Evolutionary conservation across 2,797 vertebrate genomes (phyloP).

Genomic region (Spinibarbus caldwelli): DNA sequence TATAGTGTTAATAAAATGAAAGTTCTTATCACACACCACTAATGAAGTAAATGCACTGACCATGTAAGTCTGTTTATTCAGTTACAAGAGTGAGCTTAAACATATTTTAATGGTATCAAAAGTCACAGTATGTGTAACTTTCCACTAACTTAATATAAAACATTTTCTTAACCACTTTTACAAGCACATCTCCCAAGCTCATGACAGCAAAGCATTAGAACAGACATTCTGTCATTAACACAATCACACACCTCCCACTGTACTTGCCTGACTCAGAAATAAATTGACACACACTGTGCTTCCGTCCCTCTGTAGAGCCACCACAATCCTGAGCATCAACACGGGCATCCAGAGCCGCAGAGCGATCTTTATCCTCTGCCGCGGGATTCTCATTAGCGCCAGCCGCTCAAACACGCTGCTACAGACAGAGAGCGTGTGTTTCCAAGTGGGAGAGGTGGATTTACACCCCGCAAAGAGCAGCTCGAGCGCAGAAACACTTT

Average conservation of each 20-base stretch:
- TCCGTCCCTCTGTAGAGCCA: slow-evolving; percentile 81
- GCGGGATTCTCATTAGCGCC: slow-evolving; percentile 63
- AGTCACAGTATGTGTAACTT: not conserved
- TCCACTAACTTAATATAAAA: not conserved
- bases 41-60: not conserved
- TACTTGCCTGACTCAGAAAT: slow-evolving; percentile 81
- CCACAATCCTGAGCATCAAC: slow-evolving; percentile 94
- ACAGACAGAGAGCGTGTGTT: slow-evolving; percentile 56
- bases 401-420: slow-evolving; percentile 64
- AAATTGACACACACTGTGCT: slow-evolving; percentile 70
- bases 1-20: not conserved
- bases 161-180: not conserved
- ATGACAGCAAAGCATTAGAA: not conserved
- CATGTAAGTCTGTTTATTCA: too few species aligned
- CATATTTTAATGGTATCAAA: not conserved
- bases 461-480: too few species aligned
- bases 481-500: not conserved
- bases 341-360: slow-evolving; percentile 94
- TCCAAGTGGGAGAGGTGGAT: slow-evolving; percentile 5
- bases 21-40: not conserved
- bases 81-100: too few species aligned
- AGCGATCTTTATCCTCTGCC: slow-evolving; percentile 91
- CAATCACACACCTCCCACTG: slow-evolving; percentile 37
- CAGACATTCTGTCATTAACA: not conserved
- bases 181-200: not conserved